Evolutionary conservation across 2,113 vertebrate species (phyloP).

Genomic region (Gorsachius goisagi): DNA sequence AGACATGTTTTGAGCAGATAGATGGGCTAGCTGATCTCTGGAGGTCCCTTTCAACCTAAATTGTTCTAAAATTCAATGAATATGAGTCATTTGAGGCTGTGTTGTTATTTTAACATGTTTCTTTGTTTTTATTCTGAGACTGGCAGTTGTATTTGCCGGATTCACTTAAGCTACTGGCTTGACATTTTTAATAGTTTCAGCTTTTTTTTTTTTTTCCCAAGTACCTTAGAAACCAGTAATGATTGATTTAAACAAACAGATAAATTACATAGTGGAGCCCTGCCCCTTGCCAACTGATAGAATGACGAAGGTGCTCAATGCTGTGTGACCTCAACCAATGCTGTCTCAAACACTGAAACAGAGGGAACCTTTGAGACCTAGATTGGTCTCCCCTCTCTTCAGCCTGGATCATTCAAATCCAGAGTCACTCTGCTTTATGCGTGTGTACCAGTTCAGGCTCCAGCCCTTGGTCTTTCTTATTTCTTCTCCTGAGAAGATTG

Average conservation of each 20-base stretch:
- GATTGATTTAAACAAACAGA: background rate
- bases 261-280: background rate
- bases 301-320: background rate
- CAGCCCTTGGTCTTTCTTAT: background rate
- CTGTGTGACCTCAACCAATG: background rate
- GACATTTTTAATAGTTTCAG: background rate
- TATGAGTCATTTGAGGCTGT: background rate
- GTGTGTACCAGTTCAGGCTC: background rate
- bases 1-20: background rate
- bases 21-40: background rate
- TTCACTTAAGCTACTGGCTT: background rate
- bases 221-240: background rate
- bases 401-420: background rate
- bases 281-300: background rate
- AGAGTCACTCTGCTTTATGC: background rate
- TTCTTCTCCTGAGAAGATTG: background rate
- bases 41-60: background rate
- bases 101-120: background rate
- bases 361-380: background rate
- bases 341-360: background rate
- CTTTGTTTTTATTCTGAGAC: background rate
- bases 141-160: background rate
- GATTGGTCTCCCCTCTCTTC: background rate
- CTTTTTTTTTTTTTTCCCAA: background rate
- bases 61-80: background rate